Base-by-base conservation (phyloP, 2,113 vertebrate genomes). In the Callaeas wilsoni region DNA sequence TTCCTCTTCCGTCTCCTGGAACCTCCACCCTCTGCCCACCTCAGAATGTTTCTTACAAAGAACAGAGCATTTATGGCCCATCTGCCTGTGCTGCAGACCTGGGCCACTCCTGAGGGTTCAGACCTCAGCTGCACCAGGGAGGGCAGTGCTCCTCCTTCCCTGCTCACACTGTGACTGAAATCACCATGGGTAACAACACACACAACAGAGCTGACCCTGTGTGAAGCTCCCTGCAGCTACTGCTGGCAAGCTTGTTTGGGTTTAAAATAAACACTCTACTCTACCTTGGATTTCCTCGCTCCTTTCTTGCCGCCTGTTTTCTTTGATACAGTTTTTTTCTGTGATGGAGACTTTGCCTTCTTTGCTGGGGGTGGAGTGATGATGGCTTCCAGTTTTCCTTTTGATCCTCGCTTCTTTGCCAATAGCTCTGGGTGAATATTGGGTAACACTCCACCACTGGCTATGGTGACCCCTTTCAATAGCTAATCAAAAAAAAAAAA, bases 381-480 rank as follows among this genome's bases (percentile, higher is more conserved):
- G 49, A 99, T 99, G 30, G 98, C 98, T 98, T 99, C 99, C 97
- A 99, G 97, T 96, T 99, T 99, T 84, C 99, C 99, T 98, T 99
- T 99, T 63, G 98, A 98, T 41, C 99, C 99, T 25, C 99, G 96
- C 97, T 99, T 99, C 98, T 99, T 99, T 22, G 99, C 99, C 96
- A 99, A 88, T 87, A 99, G 97, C 96, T 99, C 99, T 26, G 99
- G 99, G 52, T 99, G 99, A 95, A 99, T 99, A 96, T 99, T 99
- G 89, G 99, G 99, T 93, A 99, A 97, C 84, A 99, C 99, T 59
- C 99, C 99, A 6, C 99, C 99, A 18, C 99, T 99, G 84, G 99
- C 99, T 64, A 99, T 99, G 94, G 99, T 99, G 94, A 99, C 99
- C 17, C 99, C 99, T 98, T 99, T 99, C 91, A 99, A 98, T 91